Conservation (phyloP, 2,888 invertebrate genomes). For the Catocala nupta region DNA sequence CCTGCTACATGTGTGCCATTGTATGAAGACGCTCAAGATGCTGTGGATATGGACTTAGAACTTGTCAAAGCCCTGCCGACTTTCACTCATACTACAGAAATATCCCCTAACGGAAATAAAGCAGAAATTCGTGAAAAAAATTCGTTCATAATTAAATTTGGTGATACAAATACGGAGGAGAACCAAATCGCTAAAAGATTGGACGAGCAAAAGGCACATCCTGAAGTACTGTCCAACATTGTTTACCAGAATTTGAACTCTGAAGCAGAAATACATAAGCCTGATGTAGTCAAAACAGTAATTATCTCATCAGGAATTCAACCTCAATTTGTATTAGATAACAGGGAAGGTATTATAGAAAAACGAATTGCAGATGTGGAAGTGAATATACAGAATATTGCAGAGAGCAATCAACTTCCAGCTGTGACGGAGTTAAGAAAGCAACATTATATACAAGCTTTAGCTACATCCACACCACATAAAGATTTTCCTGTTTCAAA, state of each 20-base stretch:
- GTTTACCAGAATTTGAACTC: slow-evolving; percentile 47
- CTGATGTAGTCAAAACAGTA: slow-evolving; percentile 65
- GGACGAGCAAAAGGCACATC: slow-evolving; percentile 16
- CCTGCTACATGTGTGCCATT: slow-evolving; percentile 56
- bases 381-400: slow-evolving; percentile 23
- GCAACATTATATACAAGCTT: slow-evolving; percentile 56
- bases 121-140: not conserved
- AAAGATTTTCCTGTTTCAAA: slow-evolving; percentile 52
- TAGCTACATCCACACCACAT: slow-evolving; percentile 78
- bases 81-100: not conserved
- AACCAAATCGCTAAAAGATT: slow-evolving; percentile 13
- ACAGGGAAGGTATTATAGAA: slow-evolving; percentile 9
- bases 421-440: slow-evolving; percentile 30
- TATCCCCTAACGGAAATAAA: not conserved
- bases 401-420: slow-evolving; percentile 17
- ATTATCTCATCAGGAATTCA: slow-evolving; percentile 73
- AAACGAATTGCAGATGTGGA: slow-evolving; percentile 11
- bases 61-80: slow-evolving; percentile 12
- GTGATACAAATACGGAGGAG: slow-evolving; percentile 6
- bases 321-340: slow-evolving; percentile 38
- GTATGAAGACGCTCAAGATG: slow-evolving; percentile 75
- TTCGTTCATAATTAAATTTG: not conserved
- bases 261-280: slow-evolving; percentile 40
- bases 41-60: slow-evolving; percentile 57
- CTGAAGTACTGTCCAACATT: slow-evolving; percentile 20